Conservation (phyloP, 2,113 vertebrate species). For the Campylorhamphus procurvoides region DNA sequence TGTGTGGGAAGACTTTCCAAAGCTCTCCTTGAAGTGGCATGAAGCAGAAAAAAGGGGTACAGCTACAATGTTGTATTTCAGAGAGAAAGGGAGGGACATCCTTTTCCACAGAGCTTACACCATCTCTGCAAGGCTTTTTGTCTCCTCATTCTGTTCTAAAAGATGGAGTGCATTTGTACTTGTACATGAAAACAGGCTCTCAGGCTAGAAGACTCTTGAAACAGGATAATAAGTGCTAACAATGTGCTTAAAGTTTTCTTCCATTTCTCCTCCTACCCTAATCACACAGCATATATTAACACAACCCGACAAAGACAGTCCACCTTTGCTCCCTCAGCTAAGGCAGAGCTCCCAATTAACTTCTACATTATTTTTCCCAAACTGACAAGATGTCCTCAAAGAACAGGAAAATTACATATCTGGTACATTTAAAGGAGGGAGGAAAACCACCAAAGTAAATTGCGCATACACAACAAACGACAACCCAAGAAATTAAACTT, state of each 20-base stretch:
- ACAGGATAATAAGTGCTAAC: background rate
- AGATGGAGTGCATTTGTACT: background rate
- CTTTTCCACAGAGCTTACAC: background rate
- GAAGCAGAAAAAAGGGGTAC: background rate
- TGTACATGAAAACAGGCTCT: background rate
- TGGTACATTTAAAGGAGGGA: background rate
- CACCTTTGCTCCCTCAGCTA: background rate
- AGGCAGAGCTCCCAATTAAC: slow-evolving; percentile 9
- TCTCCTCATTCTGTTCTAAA: background rate
- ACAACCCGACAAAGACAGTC: background rate
- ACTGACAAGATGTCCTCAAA: slow-evolving; percentile 22
- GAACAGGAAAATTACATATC: slow-evolving; percentile 11
- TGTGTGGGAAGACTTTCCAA: slow-evolving; percentile 54
- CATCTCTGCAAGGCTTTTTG: background rate
- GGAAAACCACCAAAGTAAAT: slow-evolving; percentile 14
- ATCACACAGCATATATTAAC: background rate
- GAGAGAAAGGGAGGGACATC: background rate
- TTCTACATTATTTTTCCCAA: background rate
- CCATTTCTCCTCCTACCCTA: background rate
- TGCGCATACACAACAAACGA: background rate
- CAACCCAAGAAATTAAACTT: slow-evolving; percentile 19
- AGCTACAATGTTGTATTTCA: background rate
- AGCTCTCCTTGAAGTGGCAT: background rate
- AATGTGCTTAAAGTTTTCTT: background rate
- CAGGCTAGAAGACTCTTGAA: background rate